These are phyloP conservation scores for Melanotaenia nigrans DNA, from an alignment of 2,797 vertebrate genomes.

Conservation along the genomic window DNA sequence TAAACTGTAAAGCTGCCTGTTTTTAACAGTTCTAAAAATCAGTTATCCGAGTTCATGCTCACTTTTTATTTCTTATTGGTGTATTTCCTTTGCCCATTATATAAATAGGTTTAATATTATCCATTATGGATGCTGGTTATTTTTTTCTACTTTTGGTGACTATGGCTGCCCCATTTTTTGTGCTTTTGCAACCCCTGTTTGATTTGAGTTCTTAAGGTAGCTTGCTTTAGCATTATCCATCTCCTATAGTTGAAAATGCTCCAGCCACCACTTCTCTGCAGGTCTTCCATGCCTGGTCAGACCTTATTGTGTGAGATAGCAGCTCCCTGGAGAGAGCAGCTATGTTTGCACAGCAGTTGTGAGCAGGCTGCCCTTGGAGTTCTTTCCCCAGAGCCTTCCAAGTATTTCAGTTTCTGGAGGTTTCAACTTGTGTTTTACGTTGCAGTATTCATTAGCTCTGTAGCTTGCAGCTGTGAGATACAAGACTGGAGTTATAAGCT, in stretches of 20 bases:
- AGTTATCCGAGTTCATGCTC: neutral
- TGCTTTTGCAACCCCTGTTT: conserved; percentile 6
- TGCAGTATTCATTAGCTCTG: conserved; percentile 55
- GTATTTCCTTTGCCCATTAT: neutral
- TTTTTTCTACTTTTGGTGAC: neutral
- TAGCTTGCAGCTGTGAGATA: conserved; percentile 36
- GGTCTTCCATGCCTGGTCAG: conserved; percentile 44
- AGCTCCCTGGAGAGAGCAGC: conserved; percentile 39
- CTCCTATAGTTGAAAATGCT: conserved; percentile 13
- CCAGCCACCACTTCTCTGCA: conserved; percentile 22
- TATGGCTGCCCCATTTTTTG: neutral
- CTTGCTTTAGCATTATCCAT: conserved; percentile 15
- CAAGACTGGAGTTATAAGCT: conserved; percentile 37
- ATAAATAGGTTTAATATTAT: neutral
- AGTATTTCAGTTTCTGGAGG: conserved; percentile 37
- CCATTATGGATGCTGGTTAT: neutral
- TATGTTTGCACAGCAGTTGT: conserved; percentile 47
- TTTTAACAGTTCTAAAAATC: no score
- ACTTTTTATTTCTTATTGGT: neutral
- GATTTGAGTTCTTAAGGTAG: conserved; percentile 18
- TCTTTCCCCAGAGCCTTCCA: conserved; percentile 42
- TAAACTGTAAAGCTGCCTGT: conserved; percentile 26
- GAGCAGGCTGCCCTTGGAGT: conserved; percentile 56
- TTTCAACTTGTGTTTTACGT: conserved; percentile 48
- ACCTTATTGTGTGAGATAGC: conserved; percentile 43